These are phyloP conservation scores for Coreius guichenoti DNA, from an alignment of 2,797 vertebrate genomes.

Conservation along the genomic window DNA sequence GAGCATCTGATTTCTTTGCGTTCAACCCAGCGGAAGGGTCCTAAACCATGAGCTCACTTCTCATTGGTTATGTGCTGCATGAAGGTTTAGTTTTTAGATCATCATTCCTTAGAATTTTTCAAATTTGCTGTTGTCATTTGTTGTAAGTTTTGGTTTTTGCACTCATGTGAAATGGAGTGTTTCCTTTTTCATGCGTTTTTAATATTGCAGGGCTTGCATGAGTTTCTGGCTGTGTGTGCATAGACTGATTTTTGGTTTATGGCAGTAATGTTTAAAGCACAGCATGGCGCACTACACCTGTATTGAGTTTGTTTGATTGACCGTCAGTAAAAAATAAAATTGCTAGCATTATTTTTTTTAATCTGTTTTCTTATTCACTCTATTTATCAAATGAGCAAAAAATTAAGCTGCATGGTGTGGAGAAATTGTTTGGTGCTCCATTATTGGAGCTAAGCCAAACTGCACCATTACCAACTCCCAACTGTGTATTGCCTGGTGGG, in stretches of 20 bases:
- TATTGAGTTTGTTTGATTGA: slow-evolving; percentile 21
- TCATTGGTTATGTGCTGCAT: slow-evolving; percentile 69
- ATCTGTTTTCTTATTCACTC: slow-evolving; percentile 15
- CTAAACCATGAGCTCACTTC: slow-evolving; percentile 52
- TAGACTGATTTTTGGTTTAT: slow-evolving; percentile 26
- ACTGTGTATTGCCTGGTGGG: neutral
- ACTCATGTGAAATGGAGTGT: slow-evolving; percentile 49
- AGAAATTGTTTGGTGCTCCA: neutral
- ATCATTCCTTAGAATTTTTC: slow-evolving; percentile 53
- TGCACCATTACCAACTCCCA: neutral
- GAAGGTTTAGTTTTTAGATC: slow-evolving; percentile 60
- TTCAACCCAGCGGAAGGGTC: slow-evolving; percentile 31
- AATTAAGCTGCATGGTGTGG: slow-evolving; percentile 1
- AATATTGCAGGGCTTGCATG: slow-evolving; percentile 50
- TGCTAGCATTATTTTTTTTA: neutral
- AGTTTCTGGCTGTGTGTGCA: slow-evolving; percentile 30
- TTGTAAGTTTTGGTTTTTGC: slow-evolving; percentile 52
- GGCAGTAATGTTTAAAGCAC: slow-evolving; percentile 29
- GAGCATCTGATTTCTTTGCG: slow-evolving; percentile 14
- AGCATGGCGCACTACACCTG: slow-evolving; percentile 54
- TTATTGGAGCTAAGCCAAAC: neutral
- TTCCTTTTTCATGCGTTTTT: slow-evolving; percentile 31
- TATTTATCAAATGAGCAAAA: slow-evolving; percentile 30
- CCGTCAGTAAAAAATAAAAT: neutral
- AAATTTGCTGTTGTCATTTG: slow-evolving; percentile 39